phyloP scores from a whole-genome alignment of 2,888 invertebrate species.

The Merodon equestris region DNA sequence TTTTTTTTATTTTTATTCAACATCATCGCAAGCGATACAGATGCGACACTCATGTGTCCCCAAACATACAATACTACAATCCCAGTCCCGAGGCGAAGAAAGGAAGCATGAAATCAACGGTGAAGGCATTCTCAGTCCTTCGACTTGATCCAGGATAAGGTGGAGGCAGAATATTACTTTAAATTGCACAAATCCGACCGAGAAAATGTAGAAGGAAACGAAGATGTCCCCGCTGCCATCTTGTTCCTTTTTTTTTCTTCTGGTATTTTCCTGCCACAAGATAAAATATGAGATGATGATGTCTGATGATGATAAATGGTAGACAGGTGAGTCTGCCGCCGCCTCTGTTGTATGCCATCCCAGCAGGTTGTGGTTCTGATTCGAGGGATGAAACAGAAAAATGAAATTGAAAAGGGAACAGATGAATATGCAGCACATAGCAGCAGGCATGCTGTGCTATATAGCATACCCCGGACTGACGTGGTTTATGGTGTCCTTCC shows the following conservation, averaged over 20 bases:
- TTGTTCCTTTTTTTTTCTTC: slow-evolving; percentile 22
- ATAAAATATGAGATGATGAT: slow-evolving; percentile 67
- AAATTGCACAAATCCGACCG: slow-evolving; percentile 64
- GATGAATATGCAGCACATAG: slow-evolving; percentile 32
- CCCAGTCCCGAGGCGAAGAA: no score
- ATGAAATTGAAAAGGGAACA: not conserved
- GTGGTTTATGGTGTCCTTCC: slow-evolving; percentile 2
- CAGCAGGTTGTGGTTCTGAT: not conserved
- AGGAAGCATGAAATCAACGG: slow-evolving; percentile 26
- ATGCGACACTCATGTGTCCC: slow-evolving; percentile 49
- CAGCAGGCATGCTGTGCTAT: no score
- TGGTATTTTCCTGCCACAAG: slow-evolving; percentile 35
- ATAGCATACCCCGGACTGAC: no score
- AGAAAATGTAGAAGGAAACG: slow-evolving; percentile 50
- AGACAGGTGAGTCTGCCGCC: slow-evolving; percentile 46
- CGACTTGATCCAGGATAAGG: not conserved
- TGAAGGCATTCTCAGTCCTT: slow-evolving; percentile 11
- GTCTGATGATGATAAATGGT: slow-evolving; percentile 68
- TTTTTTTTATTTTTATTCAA: slow-evolving; percentile 14
- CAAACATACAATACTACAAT: no score
- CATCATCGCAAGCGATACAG: slow-evolving; percentile 56
- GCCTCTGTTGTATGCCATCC: no score
- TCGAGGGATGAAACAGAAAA: no score
- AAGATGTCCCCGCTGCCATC: slow-evolving; percentile 51
- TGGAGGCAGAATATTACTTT: slow-evolving; percentile 41